phyloP scores from a whole-genome alignment of 2,113 vertebrate species.

The Forbesichthys papilliferus region DNA sequence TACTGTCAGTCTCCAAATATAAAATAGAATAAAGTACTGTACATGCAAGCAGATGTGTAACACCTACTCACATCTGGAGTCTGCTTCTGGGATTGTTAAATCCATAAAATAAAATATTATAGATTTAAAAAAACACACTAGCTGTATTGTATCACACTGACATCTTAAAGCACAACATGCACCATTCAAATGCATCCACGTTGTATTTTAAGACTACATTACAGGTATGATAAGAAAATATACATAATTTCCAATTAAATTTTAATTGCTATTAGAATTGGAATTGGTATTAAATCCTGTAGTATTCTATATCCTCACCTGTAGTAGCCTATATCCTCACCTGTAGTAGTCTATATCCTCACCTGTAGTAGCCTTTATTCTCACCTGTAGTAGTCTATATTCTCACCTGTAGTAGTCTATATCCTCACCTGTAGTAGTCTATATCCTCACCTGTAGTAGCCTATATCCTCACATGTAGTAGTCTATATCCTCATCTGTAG shows the following conservation, averaged over 20 bases:
- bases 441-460: no score
- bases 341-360: neutral
- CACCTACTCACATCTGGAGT: neutral
- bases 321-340: neutral
- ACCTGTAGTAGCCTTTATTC: neutral
- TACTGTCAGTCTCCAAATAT: neutral
- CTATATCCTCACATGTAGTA: no score
- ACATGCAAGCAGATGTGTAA: neutral
- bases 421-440: no score
- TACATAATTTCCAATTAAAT: no score
- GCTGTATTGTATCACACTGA: neutral
- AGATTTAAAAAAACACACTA: slow-evolving; percentile 1
- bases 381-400: slow-evolving; percentile 43
- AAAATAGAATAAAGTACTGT: neutral
- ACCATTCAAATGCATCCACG: no score
- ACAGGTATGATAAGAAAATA: no score
- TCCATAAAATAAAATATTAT: neutral
- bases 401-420: slow-evolving; percentile 46
- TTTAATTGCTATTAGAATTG: no score
- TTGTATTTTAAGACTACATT: no score
- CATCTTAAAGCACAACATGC: no score
- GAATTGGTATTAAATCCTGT: no score
- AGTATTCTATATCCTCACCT: no score
- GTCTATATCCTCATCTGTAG: slow-evolving; percentile 65
- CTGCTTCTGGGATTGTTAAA: neutral